phyloP scores from a whole-genome alignment of 92 coral and sea anemone species.

The Epizoanthus scotinus region DNA sequence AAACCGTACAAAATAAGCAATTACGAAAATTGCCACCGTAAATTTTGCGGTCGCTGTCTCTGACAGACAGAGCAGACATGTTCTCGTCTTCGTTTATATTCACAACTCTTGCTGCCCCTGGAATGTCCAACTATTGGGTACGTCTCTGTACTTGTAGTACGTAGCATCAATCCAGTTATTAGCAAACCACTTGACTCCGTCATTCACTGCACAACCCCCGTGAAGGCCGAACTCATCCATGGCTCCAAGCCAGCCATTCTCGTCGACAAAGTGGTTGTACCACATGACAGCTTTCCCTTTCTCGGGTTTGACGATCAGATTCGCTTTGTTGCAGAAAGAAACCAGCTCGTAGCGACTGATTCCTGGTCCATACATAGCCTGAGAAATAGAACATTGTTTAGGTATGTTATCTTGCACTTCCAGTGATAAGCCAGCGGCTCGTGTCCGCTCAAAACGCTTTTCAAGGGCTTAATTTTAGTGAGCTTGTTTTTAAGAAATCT shows the following conservation, averaged over 20 bases:
- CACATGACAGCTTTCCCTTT: conserved; percentile 95
- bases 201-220: conserved; percentile 86
- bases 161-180: conserved; percentile 90
- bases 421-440: too few species aligned
- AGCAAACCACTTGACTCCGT: conserved; percentile 94
- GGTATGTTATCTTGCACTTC: too few species aligned
- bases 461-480: too few species aligned
- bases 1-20: too few species aligned
- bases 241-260: conserved; percentile 91
- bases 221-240: conserved; percentile 85
- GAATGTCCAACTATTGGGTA: conserved; percentile 51
- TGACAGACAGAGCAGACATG: too few species aligned
- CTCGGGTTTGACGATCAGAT: conserved; percentile 76
- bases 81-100: too few species aligned
- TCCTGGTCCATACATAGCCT: conserved; percentile 39
- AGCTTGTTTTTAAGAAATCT: too few species aligned
- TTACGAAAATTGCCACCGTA: too few species aligned
- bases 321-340: conserved; percentile 65
- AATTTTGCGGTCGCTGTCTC: too few species aligned
- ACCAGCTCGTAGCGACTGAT: conserved; percentile 30
- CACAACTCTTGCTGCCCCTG: background rate
- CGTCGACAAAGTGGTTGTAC: conserved; percentile 92
- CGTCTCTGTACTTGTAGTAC: conserved; percentile 50
- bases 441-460: too few species aligned
- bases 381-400: too few species aligned